Base-by-base conservation (phyloP, 37 sponge, comb jelly and placozoan genomes). In the Lycopodina hypogea region DNA sequence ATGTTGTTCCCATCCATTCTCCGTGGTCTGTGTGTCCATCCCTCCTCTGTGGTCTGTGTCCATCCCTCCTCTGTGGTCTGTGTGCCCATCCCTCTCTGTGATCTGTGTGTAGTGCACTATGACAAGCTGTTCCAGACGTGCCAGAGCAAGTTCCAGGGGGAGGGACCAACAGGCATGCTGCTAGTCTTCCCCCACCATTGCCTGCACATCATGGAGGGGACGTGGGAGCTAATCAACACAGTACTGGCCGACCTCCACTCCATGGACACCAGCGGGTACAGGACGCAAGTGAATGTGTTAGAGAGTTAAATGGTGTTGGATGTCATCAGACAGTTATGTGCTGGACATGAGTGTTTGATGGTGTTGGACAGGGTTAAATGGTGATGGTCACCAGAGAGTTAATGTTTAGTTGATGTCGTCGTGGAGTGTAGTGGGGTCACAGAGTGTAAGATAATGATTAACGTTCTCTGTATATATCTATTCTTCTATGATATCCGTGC, bases 141-240 rank as follows among this genome's bases (percentile, higher is more conserved):
- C 71, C 84, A 84, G 58, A 66, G 32, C 38, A 55, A 80, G 68
- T 92, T 84, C 57, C 92, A 87, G 59, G 92, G 88, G 37, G 92
- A 92, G 33, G 88, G 88, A 18, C 92, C 92, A 23, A 87, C 92
- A 39, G 92, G 92, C 0, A 59, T 87, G 18, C 81, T 87, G 28
- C 81, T 92, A 18, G 72, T 92, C 61, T 92, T 87, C 69, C 92
- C 92, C 26, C 81, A 87, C 38, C 92, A 92, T 58, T 79, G 84
- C 37, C 68, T 92, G 18, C 92, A 92, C 73, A 32, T 87, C 30
- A 59, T 87, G 7, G 92, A 92, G 71, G 80, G 80, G 0, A 66
- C 84, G 40, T 78, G 75, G 74, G 84, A 83, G 59, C 24, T 89
- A 35, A 21, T 89, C 51, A 55, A 24, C 35, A 76, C 68, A 24